Base-by-base conservation (phyloP, 2,113 vertebrate genomes). In the Amia ocellicauda region DNA sequence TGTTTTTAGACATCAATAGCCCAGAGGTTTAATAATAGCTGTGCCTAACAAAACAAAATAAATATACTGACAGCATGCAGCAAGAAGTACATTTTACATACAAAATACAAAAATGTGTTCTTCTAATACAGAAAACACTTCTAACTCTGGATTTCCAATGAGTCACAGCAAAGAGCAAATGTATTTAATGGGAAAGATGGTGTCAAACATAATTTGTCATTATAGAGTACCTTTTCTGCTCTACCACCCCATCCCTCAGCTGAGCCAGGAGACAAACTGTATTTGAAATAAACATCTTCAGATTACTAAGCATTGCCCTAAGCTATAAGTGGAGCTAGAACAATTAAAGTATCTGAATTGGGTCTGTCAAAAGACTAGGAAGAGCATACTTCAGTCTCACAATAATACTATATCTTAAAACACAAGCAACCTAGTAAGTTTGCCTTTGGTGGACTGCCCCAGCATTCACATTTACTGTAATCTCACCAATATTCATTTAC, bases 131-230 rank as follows among this genome's bases (percentile, higher is more conserved):
- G 11, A 36, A 11, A 11, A 36, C 31, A 36, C 31, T 7, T 36
- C 31, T 36, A 36, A 7, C 31, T 36, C 1, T 11, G 11, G 11
- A 36, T 36, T 11, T 36, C 31, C 11, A 36, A 36, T 5, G 11
- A 36, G 31, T 36, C 1, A 36, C 5, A 36, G 31, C 31, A 36
- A 36, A 36, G 31, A 11, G 11, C 31, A 36, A 36, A 36, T 36
- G 5, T 36, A 11, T 11, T 36, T 36, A 36, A 36, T 5, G 11
- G 31, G 31, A 36, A 36, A 36, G 31, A 5, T 36, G 31, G 5
- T 36, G 53, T 56, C 53, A 31, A 56, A 36, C 26, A 56, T 8
- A 8, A 28, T 56, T 56, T 56, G 53, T 56, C 53, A 29, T 55
- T 27, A 16, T 5, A 3, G 24, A n/a, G 13, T 28, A n/a, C 24